Base-by-base conservation (phyloP, 2,797 vertebrate species). In the Oreortyx pictus region DNA sequence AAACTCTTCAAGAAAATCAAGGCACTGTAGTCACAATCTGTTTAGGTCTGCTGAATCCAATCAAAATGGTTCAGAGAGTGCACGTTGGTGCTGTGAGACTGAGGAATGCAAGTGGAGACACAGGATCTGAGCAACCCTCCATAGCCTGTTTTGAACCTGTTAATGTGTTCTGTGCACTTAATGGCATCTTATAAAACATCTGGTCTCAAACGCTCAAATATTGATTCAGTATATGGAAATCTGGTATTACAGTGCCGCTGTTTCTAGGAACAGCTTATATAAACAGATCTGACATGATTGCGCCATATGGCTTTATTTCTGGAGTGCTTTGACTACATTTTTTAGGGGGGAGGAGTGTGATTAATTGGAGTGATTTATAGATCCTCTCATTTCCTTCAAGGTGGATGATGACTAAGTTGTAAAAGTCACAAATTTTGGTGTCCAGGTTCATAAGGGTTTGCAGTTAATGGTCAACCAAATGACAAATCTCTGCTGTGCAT, bases 131-230 rank as follows among this genome's bases (percentile, higher is more conserved):
- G 94, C 95, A 97, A 84, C 94, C 68, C 83, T 82, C 93, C 92
- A 52, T 97, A 94, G 97, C 95, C 97, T 97, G 94, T 96, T 97
- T 96, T 97, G 98, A 95, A 88, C 76, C 95, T 33, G 77, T 80
- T 96, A 96, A 97, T 96, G 96, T 96, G 95, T 73, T 97, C 96
- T 88, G 64, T 68, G 92, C 96, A 72, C 98, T 98, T 99, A 98
- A 99, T 97, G 98, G 98, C 98, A 99, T 99, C 98, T 98, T 99
- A 98, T 98, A 98, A 99, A 98, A 97, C 99, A 99, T 98, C 98
- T 99, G 99, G 98, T 97, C 96, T 96, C 97, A 94, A 96, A 97
- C 24, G 82, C 90, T 97, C 98, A 98, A 99, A 99, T 99, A 99
- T 99, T 99, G 98, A 98, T 97, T 98, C 97, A 97, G 96, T 98